phyloP scores from a whole-genome alignment of 2,888 invertebrate genomes.

The Ochropleura plecta region DNA sequence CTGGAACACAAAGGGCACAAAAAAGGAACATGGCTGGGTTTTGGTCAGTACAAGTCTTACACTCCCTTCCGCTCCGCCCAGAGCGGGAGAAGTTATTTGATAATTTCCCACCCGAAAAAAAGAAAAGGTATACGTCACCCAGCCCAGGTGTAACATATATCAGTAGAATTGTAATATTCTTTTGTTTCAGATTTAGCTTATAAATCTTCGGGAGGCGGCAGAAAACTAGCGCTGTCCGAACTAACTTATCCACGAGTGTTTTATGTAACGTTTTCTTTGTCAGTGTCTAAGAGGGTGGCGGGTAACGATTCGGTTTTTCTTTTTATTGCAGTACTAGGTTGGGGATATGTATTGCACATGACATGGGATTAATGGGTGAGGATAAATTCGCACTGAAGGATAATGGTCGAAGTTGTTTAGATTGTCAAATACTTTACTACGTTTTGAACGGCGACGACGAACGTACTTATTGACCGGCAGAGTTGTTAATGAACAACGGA shows the following conservation, averaged over 20 bases:
- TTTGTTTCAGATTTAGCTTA: conserved; percentile 74
- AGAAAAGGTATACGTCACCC: conserved; percentile 61
- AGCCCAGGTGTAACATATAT: conserved; percentile 73
- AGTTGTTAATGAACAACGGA: no score
- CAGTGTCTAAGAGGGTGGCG: conserved; percentile 49
- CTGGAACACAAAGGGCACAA: no score
- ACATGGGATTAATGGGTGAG: conserved; percentile 6
- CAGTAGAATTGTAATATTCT: conserved; percentile 75
- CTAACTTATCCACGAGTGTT: conserved; percentile 66
- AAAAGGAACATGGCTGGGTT: no score
- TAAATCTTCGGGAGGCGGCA: conserved; percentile 73
- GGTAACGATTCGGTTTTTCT: conserved; percentile 62
- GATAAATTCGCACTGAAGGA: background rate
- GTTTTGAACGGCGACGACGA: background rate
- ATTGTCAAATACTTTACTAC: background rate
- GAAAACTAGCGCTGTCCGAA: conserved; percentile 72
- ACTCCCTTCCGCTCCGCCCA: no score
- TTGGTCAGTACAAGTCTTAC: no score
- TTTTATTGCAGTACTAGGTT: conserved; percentile 45
- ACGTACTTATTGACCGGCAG: background rate
- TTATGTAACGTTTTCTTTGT: conserved; percentile 49
- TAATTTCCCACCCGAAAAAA: no score
- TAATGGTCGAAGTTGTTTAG: background rate
- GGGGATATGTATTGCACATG: conserved; percentile 27
- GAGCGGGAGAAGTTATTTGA: no score